These are phyloP conservation scores for Acyrthosiphon pisum DNA, from an alignment of 1,140 invertebrate species.

Conservation along the genomic window DNA sequence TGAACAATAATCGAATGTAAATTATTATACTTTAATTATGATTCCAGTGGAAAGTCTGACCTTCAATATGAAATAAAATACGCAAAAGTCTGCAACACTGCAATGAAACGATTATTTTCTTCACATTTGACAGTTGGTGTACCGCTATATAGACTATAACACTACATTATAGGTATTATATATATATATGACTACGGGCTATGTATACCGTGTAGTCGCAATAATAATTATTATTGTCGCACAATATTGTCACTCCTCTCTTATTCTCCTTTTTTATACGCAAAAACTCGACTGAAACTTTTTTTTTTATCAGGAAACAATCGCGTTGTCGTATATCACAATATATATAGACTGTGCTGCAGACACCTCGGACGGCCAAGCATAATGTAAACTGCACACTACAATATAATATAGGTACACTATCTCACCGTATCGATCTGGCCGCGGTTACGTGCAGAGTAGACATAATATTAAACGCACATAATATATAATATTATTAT, in stretches of 20 bases:
- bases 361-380: background rate
- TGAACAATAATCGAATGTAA: no score
- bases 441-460: background rate
- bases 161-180: background rate
- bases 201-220: background rate
- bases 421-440: background rate
- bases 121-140: background rate
- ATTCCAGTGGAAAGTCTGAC: background rate
- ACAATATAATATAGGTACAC: background rate
- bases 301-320: conserved; percentile 15
- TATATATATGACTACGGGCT: background rate
- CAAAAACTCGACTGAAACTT: background rate
- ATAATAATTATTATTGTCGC: background rate
- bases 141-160: background rate
- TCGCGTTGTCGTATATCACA: conserved; percentile 6
- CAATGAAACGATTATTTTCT: background rate
- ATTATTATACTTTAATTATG: no score
- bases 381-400: background rate
- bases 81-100: no score
- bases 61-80: background rate
- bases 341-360: background rate
- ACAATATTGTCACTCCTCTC: background rate
- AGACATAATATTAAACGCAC: background rate
- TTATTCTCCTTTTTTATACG: background rate
- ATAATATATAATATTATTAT: background rate